A percentile compares a stretch with the other conserved stretches of the same genome.
Evolutionary conservation across 2,888 invertebrate genomes (phyloP).

Genomic region (Drosophila gaucha): DNA sequence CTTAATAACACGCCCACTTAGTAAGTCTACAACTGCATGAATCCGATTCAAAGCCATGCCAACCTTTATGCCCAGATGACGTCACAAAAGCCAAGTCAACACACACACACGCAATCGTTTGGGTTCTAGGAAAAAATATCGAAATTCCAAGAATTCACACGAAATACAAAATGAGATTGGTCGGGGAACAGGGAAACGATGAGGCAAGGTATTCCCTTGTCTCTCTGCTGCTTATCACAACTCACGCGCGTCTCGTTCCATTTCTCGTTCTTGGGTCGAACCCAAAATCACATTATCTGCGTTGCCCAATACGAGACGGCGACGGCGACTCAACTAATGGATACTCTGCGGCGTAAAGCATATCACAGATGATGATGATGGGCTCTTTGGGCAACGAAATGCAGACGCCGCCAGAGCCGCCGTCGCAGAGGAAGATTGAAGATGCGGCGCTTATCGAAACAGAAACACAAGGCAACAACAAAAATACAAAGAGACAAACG

Average conservation of each 20-base stretch:
- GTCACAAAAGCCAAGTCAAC: conserved; percentile 44
- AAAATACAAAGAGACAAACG: conserved; percentile 5
- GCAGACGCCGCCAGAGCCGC: conserved; percentile 59
- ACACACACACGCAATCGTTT: conserved; percentile 30
- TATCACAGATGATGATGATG: conserved; percentile 73
- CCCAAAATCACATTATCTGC: conserved; percentile 74
- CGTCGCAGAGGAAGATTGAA: conserved; percentile 76
- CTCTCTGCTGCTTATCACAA: conserved; percentile 73
- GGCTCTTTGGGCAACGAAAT: conserved; percentile 49
- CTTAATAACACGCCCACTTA: conserved; percentile 9
- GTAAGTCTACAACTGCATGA: background rate
- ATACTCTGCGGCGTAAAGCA: conserved; percentile 70
- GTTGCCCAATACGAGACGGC: conserved; percentile 57
- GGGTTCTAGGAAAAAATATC: conserved; percentile 82
- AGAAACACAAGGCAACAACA: conserved; percentile 40
- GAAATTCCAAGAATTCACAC: conserved; percentile 83
- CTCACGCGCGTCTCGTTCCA: conserved; percentile 79
- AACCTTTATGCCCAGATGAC: conserved; percentile 41
- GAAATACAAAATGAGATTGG: conserved; percentile 72
- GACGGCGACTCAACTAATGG: conserved; percentile 68
- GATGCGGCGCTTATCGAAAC: conserved; percentile 82
- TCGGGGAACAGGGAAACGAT: conserved; percentile 12
- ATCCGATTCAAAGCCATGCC: background rate
- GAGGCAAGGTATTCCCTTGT: conserved; percentile 82
- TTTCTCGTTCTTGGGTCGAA: conserved; percentile 64